These are phyloP conservation scores for Falco cherrug DNA, from an alignment of 2,797 vertebrate species.

Conservation along the genomic window DNA sequence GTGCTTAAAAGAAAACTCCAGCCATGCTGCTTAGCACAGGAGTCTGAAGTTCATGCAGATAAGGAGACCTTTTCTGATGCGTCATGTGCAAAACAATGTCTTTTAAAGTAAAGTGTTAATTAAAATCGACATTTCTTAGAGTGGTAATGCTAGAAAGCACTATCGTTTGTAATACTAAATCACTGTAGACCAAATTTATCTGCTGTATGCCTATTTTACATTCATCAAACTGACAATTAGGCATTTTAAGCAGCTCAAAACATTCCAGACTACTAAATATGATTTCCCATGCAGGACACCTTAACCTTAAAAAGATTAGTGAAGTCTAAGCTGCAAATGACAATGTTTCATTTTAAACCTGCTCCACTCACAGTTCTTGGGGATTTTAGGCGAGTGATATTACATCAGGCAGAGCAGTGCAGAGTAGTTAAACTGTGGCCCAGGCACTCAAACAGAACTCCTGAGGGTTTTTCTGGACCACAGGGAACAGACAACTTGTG, in stretches of 20 bases:
- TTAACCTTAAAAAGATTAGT: slow-evolving; percentile 20
- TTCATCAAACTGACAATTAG: slow-evolving; percentile 48
- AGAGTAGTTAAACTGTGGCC: background rate
- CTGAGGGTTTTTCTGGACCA: background rate
- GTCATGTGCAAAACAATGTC: background rate
- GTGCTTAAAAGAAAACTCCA: background rate
- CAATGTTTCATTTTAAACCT: background rate
- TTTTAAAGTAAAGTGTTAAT: slow-evolving; percentile 13
- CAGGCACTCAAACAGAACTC: background rate
- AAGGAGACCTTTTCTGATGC: background rate
- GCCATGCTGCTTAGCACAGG: background rate
- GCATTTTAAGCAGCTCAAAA: slow-evolving; percentile 30
- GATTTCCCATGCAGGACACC: background rate
- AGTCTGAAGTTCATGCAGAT: background rate
- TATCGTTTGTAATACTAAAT: slow-evolving; percentile 5
- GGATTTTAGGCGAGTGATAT: background rate
- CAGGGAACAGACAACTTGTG: background rate
- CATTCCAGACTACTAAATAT: background rate
- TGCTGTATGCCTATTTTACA: background rate
- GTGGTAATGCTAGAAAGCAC: background rate
- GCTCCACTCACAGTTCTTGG: background rate
- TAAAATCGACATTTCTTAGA: background rate
- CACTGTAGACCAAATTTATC: background rate
- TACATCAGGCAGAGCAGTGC: background rate
- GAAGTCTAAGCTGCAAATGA: background rate